Base-by-base conservation (phyloP, 2,113 vertebrate genomes). In the Cochlearius cochlearius region DNA sequence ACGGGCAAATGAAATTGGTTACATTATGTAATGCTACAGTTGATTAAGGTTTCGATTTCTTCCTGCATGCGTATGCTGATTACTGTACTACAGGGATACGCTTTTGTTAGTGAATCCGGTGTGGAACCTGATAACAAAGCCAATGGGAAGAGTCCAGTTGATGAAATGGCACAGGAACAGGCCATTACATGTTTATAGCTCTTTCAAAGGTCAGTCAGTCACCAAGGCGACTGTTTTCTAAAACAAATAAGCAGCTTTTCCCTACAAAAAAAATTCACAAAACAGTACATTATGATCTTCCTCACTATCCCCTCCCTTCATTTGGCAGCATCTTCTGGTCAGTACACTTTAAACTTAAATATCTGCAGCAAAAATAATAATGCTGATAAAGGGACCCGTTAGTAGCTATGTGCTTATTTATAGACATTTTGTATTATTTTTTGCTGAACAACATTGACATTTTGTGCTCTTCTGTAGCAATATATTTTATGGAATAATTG, bases 401-500 rank as follows among this genome's bases (percentile, higher is more conserved):
- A 53, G 43, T 26, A 50, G 29, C 68, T 81, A 6, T 1, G 0
- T n/a, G n/a, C 18, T 90, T 90, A 47, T 93, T 97, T 96, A 66
- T 41, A 76, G 52, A 43, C 1, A 26, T 38, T 59, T 83, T 50
- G 29, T 71, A 64, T 39, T 56, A 11, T 15, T 27, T 95, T 92
- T 78, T 85, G n/a, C n/a, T 74, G 71, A 69, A 82, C 8, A 49
- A 38, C 2, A 0, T 20, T 93, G 90, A 78, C 63, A 73, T 91
- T 91, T 95, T 69, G 38, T 72, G 63, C 49, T 87, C 26, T 80
- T 88, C 63, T 52, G 10, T 64, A 86, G 74, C 60, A 95, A 36
- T 76, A 30, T 36, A 72, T 91, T 83, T 93, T 78, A 91, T 82
- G 67, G 80, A 86, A 94, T 94, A 96, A 67, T 91, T 94, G 71